Conservation (phyloP, 2,888 invertebrate species). For the Protula sp. region DNA sequence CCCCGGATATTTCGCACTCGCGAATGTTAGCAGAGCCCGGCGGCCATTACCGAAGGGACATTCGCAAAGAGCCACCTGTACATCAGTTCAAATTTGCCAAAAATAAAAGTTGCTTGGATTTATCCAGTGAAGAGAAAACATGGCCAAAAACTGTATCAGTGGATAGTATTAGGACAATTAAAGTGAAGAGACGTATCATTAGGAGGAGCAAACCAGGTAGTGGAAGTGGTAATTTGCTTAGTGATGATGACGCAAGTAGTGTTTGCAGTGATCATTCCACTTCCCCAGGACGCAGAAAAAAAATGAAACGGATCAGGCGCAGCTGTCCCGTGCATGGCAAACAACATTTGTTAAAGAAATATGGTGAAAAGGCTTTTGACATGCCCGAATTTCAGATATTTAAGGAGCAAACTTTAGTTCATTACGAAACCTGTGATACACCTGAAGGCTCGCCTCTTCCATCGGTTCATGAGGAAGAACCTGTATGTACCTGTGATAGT, state of each 20-base stretch:
- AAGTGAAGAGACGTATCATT: not conserved
- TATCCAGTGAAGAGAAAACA: too few species aligned
- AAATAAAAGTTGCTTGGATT: too few species aligned
- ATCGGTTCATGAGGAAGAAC: not conserved
- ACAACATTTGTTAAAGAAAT: not conserved
- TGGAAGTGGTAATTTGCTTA: not conserved
- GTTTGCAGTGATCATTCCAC: not conserved
- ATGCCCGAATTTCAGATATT: not conserved
- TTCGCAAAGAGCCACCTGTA: too few species aligned
- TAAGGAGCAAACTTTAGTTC: too few species aligned
- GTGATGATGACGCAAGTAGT: constrained; percentile 1
- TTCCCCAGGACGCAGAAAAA: not conserved
- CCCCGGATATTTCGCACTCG: too few species aligned
- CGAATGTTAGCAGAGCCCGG: too few species aligned
- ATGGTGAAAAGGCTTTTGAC: not conserved
- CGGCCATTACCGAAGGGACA: too few species aligned
- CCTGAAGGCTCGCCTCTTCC: not conserved
- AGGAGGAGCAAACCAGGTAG: not conserved
- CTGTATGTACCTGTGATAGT: not conserved
- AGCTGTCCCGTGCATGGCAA: not conserved
- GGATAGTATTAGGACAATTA: not conserved
- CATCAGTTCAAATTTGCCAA: too few species aligned
- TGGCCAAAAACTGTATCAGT: too few species aligned
- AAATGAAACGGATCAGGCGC: not conserved
- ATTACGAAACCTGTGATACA: too few species aligned